Evolutionary conservation across 2,888 invertebrate species (phyloP).

Genomic region (Pelosia muscerda): DNA sequence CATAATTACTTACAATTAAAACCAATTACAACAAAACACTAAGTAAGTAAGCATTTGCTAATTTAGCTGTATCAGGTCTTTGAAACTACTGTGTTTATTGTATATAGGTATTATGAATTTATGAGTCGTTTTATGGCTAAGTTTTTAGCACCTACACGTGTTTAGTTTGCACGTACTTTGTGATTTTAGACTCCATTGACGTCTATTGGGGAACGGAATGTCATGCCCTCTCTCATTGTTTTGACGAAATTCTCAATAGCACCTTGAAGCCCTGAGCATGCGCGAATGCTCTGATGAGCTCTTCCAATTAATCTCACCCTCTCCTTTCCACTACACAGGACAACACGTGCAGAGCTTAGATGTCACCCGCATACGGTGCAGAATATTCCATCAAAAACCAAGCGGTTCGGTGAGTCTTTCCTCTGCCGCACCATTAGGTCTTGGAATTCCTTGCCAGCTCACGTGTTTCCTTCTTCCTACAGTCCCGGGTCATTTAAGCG

Average conservation of each 20-base stretch:
- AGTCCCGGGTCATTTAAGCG: no score
- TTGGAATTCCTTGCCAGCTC: no score
- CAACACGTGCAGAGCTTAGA: no score
- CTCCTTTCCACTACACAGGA: no score
- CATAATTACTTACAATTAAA: slow-evolving; percentile 64
- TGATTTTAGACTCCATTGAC: slow-evolving; percentile 5
- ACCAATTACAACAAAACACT: slow-evolving; percentile 60
- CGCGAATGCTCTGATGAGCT: no score
- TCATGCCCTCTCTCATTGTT: background rate
- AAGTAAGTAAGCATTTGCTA: slow-evolving; percentile 45
- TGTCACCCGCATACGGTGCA: no score
- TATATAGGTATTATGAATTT: slow-evolving; percentile 21
- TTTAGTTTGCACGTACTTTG: slow-evolving; percentile 18
- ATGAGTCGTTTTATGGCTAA: slow-evolving; percentile 29
- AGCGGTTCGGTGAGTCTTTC: no score
- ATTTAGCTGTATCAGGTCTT: slow-evolving; percentile 43
- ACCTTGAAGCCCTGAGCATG: no score
- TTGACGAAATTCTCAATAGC: background rate
- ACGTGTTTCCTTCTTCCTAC: no score
- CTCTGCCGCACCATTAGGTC: no score
- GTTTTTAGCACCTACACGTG: slow-evolving; percentile 36
- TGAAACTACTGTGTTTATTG: slow-evolving; percentile 36
- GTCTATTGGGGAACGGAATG: background rate
- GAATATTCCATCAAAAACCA: no score
- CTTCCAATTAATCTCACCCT: no score